Conservation (phyloP, 2,797 vertebrate species). For the Myotis planiceps region DNA sequence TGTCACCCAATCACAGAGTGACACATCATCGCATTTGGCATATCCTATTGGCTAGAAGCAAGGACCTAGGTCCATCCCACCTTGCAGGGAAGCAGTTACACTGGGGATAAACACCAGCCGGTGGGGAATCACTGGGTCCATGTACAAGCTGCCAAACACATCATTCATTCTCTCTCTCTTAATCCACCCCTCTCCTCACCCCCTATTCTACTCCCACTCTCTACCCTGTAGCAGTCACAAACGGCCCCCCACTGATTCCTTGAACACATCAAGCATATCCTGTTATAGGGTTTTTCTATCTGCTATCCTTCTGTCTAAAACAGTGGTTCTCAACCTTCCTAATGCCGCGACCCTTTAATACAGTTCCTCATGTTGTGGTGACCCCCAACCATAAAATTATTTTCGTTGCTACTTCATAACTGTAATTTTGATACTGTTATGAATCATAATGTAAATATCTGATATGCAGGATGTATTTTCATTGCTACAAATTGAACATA, state of each 20-base stretch:
- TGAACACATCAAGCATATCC: neutral
- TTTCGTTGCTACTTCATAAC: too few species aligned
- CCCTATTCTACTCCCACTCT: neutral
- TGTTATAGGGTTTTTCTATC: neutral
- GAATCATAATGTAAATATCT: too few species aligned
- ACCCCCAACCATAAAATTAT: too few species aligned
- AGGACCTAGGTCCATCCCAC: neutral
- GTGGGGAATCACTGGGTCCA: neutral
- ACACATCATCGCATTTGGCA: neutral
- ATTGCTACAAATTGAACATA: too few species aligned
- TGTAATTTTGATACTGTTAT: too few species aligned
- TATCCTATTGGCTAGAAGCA: neutral
- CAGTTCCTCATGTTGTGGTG: too few species aligned
- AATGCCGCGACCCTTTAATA: too few species aligned
- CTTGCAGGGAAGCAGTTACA: too few species aligned
- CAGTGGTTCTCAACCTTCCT: too few species aligned
- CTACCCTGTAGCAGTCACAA: too few species aligned
- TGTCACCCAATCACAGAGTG: neutral
- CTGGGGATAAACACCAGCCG: accelerated
- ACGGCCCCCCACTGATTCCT: too few species aligned
- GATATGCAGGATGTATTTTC: too few species aligned
- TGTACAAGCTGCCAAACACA: neutral
- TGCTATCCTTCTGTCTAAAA: neutral
- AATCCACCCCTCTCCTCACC: accelerated
- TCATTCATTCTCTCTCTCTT: neutral